Conservation (phyloP, 2,113 vertebrate species). For the Cygnus buccinator region DNA sequence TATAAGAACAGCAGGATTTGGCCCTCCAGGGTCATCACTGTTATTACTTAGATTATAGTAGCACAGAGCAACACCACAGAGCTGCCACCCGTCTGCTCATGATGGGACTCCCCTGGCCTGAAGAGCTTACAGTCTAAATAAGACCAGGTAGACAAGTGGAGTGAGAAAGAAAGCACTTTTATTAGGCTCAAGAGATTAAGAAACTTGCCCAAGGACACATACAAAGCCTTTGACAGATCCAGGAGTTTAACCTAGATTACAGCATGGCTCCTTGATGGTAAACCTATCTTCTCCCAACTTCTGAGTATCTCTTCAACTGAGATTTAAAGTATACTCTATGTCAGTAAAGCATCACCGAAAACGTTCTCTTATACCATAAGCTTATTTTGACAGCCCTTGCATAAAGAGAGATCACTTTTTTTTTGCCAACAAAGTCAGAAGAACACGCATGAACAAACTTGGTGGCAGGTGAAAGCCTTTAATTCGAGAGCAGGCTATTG, state of each 20-base stretch:
- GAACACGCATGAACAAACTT: not conserved
- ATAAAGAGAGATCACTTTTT: not conserved
- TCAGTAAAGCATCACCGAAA: not conserved
- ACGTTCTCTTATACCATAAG: not conserved
- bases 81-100: not conserved
- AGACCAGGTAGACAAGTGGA: conserved; percentile 45
- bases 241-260: conserved; percentile 34
- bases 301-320: not conserved
- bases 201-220: conserved; percentile 26
- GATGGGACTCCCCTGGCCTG: conserved; percentile 2
- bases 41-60: conserved; percentile 40
- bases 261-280: not conserved
- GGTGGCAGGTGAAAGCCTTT: not conserved
- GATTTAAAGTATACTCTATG: not conserved
- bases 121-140: conserved; percentile 17
- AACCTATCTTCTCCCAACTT: not conserved
- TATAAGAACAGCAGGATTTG: conserved; percentile 8
- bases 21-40: conserved; percentile 14
- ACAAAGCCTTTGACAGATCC: not conserved
- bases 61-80: not conserved
- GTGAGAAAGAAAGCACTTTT: conserved; percentile 36
- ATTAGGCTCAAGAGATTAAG: conserved; percentile 3
- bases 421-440: not conserved
- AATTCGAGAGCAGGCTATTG: not conserved
- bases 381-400: not conserved